Evolutionary conservation across 2,113 vertebrate genomes (phyloP).

Genomic region (Oryzias javanicus): DNA sequence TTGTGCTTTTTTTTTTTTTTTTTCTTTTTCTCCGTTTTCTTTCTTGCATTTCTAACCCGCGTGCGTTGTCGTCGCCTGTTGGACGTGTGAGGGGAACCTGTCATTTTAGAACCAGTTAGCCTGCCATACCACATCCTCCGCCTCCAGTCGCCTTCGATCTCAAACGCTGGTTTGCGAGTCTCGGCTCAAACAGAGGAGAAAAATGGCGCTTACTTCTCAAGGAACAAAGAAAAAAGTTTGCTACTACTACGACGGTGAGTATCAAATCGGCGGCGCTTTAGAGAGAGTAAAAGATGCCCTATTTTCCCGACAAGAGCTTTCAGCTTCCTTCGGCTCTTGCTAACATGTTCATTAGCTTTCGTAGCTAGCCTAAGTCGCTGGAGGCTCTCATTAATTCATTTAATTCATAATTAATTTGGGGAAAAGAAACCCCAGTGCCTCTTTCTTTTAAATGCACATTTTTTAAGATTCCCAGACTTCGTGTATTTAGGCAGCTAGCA

Average conservation of each 20-base stretch:
- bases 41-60: too few species aligned
- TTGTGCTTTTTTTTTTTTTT: not conserved
- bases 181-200: slow-evolving; percentile 23
- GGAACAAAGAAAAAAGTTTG: slow-evolving; percentile 97
- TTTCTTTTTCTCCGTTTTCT: not conserved
- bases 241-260: slow-evolving; percentile 94
- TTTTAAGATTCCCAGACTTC: too few species aligned
- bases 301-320: slow-evolving; percentile 21
- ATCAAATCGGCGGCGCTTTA: not conserved
- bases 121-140: slow-evolving; percentile 14
- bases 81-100: not conserved
- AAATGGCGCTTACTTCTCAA: slow-evolving; percentile 77
- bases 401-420: not conserved
- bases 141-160: slow-evolving; percentile 31
- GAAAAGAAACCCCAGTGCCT: too few species aligned
- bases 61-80: slow-evolving; percentile 38
- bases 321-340: slow-evolving; percentile 36
- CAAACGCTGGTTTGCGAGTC: slow-evolving; percentile 35
- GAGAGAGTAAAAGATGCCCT: not conserved
- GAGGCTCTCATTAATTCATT: slow-evolving; percentile 26
- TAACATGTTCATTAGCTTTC: slow-evolving; percentile 53
- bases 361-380: slow-evolving; percentile 51
- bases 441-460: too few species aligned
- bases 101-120: too few species aligned
- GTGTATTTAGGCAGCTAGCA: too few species aligned